Conservation (phyloP, 2,797 vertebrate species). For the Cuculus canorus region DNA sequence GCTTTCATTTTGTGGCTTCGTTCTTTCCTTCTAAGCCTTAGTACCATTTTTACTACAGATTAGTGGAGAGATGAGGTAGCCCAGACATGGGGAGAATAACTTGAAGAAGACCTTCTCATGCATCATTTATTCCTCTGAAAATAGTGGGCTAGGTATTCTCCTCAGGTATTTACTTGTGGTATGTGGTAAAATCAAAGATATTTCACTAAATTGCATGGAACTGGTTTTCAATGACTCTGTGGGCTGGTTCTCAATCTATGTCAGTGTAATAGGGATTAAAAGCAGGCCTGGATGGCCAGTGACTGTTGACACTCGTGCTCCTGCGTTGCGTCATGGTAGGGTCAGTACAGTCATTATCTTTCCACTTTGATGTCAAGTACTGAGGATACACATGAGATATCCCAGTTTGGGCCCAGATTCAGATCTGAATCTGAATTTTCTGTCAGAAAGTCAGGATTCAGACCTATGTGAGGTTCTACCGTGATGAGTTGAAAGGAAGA, state of each 20-base stretch:
- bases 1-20: neutral
- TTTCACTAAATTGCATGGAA: neutral
- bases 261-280: conserved; percentile 1
- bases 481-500: neutral
- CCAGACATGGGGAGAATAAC: neutral
- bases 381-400: neutral
- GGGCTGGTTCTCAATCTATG: neutral
- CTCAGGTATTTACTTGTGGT: neutral
- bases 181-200: neutral
- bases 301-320: neutral
- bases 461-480: neutral
- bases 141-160: neutral
- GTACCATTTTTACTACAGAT: neutral
- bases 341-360: conserved; percentile 27
- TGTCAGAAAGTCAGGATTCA: neutral
- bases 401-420: neutral
- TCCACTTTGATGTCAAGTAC: conserved; percentile 35
- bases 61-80: neutral
- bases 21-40: neutral
- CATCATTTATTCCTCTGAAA: neutral
- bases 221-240: neutral
- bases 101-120: neutral
- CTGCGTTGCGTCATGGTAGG: neutral
- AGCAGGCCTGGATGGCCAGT: neutral
- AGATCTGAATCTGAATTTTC: neutral